Conservation (phyloP, 2,113 vertebrate genomes). For the Theristicus caerulescens region DNA sequence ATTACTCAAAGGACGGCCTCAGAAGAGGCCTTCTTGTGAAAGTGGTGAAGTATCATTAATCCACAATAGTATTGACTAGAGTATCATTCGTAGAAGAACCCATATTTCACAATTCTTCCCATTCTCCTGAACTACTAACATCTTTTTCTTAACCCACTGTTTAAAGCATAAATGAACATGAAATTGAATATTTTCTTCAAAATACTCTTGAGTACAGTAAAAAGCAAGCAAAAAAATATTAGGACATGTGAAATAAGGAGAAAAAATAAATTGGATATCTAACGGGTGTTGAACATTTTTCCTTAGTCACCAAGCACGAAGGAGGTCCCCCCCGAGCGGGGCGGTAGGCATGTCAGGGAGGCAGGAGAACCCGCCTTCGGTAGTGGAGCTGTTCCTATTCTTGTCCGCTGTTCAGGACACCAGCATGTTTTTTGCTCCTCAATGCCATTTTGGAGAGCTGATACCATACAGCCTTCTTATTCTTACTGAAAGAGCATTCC, state of each 20-base stretch:
- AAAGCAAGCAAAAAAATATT: neutral
- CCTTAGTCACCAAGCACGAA: neutral
- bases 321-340: neutral
- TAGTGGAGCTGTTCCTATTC: neutral
- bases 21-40: neutral
- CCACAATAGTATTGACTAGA: neutral
- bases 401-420: neutral
- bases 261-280: neutral
- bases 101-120: neutral
- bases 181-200: neutral
- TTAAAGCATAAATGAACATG: neutral
- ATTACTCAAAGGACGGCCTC: neutral
- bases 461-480: neutral
- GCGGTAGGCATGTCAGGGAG: neutral
- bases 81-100: neutral
- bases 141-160: neutral
- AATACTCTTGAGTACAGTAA: neutral
- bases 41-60: neutral
- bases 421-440: neutral
- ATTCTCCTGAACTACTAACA: neutral
- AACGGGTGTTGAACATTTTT: neutral
- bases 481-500: neutral
- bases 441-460: neutral
- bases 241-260: neutral
- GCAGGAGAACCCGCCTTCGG: rapidly evolving